These are phyloP conservation scores for Amphipyra berbera DNA, from an alignment of 2,888 invertebrate genomes.

Conservation along the genomic window DNA sequence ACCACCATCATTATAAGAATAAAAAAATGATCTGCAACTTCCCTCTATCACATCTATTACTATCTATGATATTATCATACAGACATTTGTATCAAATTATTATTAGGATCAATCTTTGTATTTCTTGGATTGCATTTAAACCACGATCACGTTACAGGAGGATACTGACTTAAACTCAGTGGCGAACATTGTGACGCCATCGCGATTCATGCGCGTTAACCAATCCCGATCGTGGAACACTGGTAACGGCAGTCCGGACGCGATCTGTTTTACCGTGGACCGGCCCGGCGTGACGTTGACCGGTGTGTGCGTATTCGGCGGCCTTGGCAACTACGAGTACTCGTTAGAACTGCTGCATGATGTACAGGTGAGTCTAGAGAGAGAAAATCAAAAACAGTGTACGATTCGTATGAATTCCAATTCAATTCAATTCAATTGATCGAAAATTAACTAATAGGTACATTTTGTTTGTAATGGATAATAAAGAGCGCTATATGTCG, in stretches of 20 bases:
- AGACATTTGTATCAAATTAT: too few species aligned
- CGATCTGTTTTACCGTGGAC: constrained; percentile 98
- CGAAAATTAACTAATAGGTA: too few species aligned
- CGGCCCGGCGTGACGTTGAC: constrained; percentile 96
- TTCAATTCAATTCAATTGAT: too few species aligned
- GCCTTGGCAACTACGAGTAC: constrained; percentile 96
- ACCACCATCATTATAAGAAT: too few species aligned
- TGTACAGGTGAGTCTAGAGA: constrained; percentile 68
- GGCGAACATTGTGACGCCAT: constrained; percentile 95
- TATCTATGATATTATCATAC: too few species aligned
- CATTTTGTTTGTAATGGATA: too few species aligned
- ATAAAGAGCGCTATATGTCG: too few species aligned
- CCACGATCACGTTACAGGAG: constrained; percentile 85
- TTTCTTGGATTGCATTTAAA: neutral
- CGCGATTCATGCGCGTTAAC: constrained; percentile 97
- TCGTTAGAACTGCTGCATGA: constrained; percentile 96
- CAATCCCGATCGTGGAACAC: constrained; percentile 98
- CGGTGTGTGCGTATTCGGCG: constrained; percentile 97
- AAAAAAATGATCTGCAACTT: too few species aligned
- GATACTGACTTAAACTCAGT: constrained; percentile 92
- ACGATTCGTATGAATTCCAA: too few species aligned
- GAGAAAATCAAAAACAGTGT: too few species aligned
- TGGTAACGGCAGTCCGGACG: constrained; percentile 98
- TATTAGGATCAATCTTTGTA: too few species aligned
- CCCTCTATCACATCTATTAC: too few species aligned